Conservation (phyloP, 2,113 vertebrate genomes). For the Charadrius vociferus region DNA sequence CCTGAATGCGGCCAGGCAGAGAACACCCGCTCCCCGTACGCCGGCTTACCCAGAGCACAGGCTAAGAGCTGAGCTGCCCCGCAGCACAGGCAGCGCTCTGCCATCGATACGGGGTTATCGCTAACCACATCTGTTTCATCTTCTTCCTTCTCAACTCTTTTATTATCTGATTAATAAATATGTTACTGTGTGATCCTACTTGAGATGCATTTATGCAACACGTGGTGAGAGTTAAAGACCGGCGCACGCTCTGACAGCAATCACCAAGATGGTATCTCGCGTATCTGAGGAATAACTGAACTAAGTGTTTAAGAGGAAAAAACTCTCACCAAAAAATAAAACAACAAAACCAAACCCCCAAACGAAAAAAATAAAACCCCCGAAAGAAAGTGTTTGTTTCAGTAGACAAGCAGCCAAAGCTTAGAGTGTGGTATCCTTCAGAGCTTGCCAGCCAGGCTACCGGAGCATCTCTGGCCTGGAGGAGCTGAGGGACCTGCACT, state of each 20-base stretch:
- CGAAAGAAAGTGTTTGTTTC: neutral
- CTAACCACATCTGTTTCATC: neutral
- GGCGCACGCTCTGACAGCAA: neutral
- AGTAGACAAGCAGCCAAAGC: rapidly evolving
- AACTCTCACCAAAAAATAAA: neutral
- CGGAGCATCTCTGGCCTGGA: neutral
- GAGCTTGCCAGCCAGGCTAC: neutral
- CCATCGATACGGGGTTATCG: neutral
- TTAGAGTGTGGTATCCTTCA: neutral
- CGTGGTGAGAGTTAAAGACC: neutral
- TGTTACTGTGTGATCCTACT: neutral
- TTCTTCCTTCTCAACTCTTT: neutral
- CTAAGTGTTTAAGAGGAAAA: neutral
- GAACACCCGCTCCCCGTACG: rapidly evolving
- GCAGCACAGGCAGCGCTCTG: neutral
- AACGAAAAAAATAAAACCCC: neutral
- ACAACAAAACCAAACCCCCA: neutral
- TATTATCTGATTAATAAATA: neutral
- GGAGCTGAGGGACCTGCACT: neutral
- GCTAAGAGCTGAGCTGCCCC: neutral
- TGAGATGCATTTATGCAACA: neutral
- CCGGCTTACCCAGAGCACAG: neutral
- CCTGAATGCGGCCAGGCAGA: neutral
- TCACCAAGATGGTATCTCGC: neutral
- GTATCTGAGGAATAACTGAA: neutral